phyloP scores from a whole-genome alignment of 2,888 invertebrate genomes.

The Deilephila porcellus region DNA sequence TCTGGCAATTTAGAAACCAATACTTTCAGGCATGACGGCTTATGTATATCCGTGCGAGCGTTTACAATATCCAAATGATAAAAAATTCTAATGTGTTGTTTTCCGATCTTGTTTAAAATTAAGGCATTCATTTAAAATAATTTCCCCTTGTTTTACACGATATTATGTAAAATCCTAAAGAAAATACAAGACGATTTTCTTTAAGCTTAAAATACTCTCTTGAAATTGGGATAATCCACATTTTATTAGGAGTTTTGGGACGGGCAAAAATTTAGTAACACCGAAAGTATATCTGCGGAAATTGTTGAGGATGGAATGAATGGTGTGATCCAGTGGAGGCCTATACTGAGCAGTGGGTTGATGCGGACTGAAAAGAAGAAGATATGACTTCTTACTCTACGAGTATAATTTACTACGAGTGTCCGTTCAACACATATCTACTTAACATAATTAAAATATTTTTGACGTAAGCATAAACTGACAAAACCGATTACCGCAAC shows the following conservation, averaged over 20 bases:
- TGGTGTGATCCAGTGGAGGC: no score
- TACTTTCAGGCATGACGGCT: no score
- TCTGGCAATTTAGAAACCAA: no score
- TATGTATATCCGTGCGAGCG: not conserved
- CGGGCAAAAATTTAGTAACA: not conserved
- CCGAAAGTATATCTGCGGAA: not conserved
- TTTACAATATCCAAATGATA: not conserved
- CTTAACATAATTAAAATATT: not conserved
- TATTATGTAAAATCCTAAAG: conserved; percentile 8
- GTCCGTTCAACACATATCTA: no score
- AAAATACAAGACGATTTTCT: conserved; percentile 12
- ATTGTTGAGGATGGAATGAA: not conserved
- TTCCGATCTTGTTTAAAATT: not conserved
- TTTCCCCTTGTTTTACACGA: conserved; percentile 9
- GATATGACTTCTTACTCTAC: no score
- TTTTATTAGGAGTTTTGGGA: conserved; percentile 20
- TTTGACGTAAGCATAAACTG: not conserved
- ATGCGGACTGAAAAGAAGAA: no score
- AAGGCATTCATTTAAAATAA: not conserved
- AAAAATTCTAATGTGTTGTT: not conserved
- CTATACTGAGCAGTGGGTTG: no score
- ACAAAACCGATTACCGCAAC: no score
- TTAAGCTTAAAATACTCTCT: conserved; percentile 14
- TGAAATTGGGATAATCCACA: conserved; percentile 21
- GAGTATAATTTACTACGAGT: no score